Evolutionary conservation across 2,888 invertebrate genomes (phyloP).

Genomic region (Eupeodes latifasciatus): DNA sequence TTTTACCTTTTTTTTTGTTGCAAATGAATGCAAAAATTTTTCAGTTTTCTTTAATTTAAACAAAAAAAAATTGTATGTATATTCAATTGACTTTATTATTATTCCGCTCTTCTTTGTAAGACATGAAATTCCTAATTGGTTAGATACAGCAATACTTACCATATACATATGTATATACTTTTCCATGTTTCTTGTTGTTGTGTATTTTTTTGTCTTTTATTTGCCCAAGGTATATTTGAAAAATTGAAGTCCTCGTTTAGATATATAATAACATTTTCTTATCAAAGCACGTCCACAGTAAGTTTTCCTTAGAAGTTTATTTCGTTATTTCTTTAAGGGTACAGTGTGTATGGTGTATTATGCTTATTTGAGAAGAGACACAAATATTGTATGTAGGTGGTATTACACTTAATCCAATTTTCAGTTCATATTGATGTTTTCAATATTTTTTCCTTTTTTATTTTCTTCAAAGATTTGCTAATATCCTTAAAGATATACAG

Average conservation of each 20-base stretch:
- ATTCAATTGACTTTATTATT: conserved; percentile 1
- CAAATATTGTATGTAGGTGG: too few species aligned
- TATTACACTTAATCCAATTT: too few species aligned
- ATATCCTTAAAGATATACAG: too few species aligned
- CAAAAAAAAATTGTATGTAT: neutral
- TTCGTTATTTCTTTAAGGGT: too few species aligned
- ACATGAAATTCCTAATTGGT: conserved; percentile 21
- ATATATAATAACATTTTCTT: neutral
- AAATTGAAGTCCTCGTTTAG: neutral
- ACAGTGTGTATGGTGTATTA: too few species aligned
- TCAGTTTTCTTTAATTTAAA: neutral
- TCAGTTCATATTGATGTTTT: too few species aligned
- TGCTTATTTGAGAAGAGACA: too few species aligned
- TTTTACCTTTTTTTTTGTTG: neutral
- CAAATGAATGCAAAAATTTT: neutral
- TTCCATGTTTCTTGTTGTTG: neutral
- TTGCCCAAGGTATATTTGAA: conserved; percentile 1
- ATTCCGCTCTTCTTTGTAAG: neutral
- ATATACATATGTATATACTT: neutral
- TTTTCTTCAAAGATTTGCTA: too few species aligned
- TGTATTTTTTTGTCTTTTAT: neutral
- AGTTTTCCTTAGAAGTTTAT: too few species aligned
- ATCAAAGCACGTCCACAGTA: too few species aligned
- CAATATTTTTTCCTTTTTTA: too few species aligned
- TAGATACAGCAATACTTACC: neutral